Percentiles rank a stretch among this genome's conserved stretches.
Conservation (phyloP, 2,113 vertebrate genomes). For the Pongo abelii region DNA sequence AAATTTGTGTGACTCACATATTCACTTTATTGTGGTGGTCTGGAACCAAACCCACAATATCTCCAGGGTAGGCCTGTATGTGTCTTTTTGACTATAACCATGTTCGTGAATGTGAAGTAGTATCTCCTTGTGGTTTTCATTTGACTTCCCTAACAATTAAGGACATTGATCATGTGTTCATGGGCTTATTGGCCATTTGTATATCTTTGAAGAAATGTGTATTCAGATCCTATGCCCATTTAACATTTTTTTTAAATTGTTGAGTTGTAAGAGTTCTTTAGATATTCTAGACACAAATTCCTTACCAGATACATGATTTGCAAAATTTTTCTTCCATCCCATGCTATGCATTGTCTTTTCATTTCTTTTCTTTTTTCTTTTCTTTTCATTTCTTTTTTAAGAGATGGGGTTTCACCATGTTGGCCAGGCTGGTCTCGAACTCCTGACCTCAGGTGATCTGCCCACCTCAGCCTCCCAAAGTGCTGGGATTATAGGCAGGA, state of each 20-base stretch:
- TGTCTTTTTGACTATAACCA: neutral
- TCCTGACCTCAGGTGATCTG: too few relatives aligned
- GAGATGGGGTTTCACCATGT: too few relatives aligned
- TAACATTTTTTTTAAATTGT: neutral
- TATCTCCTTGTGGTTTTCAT: neutral
- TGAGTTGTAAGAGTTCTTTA: neutral
- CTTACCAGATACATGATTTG: neutral
- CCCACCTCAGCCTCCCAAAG: too few relatives aligned
- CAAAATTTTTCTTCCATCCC: neutral
- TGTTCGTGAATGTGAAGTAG: neutral
- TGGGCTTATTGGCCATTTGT: too few relatives aligned
- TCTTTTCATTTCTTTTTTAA: too few relatives aligned
- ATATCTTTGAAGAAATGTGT: neutral
- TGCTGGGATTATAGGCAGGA: too few relatives aligned
- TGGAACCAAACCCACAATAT: too few relatives aligned
- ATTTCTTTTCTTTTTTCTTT: too few relatives aligned
- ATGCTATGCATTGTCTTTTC: neutral
- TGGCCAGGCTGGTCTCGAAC: too few relatives aligned
- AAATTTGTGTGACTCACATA: neutral
- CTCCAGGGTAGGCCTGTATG: too few relatives aligned
- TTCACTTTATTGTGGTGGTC: neutral
- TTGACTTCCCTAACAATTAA: neutral
- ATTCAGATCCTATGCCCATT: neutral
- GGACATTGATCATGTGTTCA: neutral
- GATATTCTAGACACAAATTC: neutral